Base-by-base conservation (phyloP, 1,140 invertebrate species). In the Aleiodes sp. region DNA sequence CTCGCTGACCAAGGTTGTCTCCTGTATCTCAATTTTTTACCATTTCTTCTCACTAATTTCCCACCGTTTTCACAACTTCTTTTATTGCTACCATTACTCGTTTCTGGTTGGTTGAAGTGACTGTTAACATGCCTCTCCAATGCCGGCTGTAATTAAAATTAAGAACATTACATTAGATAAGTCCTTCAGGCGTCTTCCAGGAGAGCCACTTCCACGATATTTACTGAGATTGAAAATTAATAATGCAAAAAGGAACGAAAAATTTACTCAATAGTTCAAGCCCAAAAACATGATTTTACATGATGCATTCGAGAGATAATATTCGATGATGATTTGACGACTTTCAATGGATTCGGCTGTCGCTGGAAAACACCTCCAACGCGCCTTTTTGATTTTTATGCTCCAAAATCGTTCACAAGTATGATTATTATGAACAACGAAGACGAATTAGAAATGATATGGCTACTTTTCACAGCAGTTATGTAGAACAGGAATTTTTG, bases 51-150 rank as follows among this genome's bases (percentile, higher is more conserved):
- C 68, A 95, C 90, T 62, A 95, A 84, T 80, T 96, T 96, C 9
- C 91, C 89, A 2, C 88, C 87, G 46, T 88, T 89, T 63, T 92
- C 91, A 52, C 91, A 87, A 41, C 91, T 90, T 76, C 92, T 91
- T 80, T 90, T 92, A 1, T 86, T 80, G 43, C 78, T 88, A 65
- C 82, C 88, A 64, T 87, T 89, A 75, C 91, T 90, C 56, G 88
- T 89, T 71, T 88, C 86, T 52, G 87, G 84, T 61, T 88, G 88
- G 83, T 89, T 93, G 84, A 98, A 98, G 82, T 98, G 97, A 76
- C 92, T 91, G 85, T 98, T 98, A 9, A 98, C 96, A 78, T 98
- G 97, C 75, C 95, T 90, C 81, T 97, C 94, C 65, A 98, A 86
- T 52, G 94, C 90, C 72, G 90, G 89, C 94, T 96, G 86, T 4